Conservation (phyloP, 2,888 invertebrate genomes). For the Allacma fusca region DNA sequence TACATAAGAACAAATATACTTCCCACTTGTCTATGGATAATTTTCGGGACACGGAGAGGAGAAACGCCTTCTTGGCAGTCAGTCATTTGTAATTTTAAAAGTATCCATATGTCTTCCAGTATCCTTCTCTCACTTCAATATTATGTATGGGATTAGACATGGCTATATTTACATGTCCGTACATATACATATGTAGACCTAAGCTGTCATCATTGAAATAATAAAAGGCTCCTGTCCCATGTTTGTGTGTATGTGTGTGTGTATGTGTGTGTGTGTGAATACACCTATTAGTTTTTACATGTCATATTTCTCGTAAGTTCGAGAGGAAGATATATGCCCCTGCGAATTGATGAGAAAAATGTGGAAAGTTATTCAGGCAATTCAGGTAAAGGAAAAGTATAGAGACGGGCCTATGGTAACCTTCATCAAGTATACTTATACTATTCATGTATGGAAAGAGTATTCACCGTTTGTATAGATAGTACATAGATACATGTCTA, state of each 20-base stretch:
- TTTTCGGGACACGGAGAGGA: neutral
- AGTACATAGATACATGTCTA: too few species aligned
- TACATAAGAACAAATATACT: too few species aligned
- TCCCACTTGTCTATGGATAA: too few species aligned
- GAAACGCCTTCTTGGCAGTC: slow-evolving; percentile 26
- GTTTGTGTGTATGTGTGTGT: neutral
- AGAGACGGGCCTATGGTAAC: too few species aligned
- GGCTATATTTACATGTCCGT: too few species aligned
- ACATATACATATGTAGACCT: neutral
- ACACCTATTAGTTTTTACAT: neutral
- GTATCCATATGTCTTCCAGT: slow-evolving; percentile 8
- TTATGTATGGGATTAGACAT: too few species aligned
- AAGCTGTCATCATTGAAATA: neutral
- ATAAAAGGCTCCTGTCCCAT: neutral
- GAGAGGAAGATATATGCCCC: neutral
- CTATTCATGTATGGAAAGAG: too few species aligned
- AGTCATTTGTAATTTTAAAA: slow-evolving; percentile 22
- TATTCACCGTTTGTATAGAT: too few species aligned
- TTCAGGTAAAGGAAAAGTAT: too few species aligned
- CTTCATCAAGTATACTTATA: too few species aligned
- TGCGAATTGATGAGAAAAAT: slow-evolving; percentile 10
- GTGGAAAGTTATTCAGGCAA: neutral
- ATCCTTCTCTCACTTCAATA: too few species aligned
- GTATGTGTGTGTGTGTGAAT: too few species aligned
- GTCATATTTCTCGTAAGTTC: neutral